phyloP scores from a whole-genome alignment of 2,113 vertebrate genomes.

The Tinamus guttatus region DNA sequence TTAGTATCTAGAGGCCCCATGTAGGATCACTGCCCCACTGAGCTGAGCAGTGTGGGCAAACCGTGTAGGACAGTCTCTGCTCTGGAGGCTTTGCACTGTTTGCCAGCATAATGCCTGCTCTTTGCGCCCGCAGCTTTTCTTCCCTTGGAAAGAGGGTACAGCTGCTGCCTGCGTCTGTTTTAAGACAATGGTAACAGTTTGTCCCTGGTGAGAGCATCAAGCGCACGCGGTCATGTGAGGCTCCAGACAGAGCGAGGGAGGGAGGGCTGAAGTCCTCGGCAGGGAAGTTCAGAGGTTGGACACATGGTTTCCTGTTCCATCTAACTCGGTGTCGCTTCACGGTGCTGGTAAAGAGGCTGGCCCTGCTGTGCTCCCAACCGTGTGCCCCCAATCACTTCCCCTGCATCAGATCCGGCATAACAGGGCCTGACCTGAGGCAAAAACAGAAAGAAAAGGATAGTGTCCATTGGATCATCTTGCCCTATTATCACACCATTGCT shows the following conservation, averaged over 20 bases:
- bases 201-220: neutral
- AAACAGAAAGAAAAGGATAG: neutral
- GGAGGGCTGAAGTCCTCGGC: neutral
- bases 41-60: neutral
- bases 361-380: neutral
- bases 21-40: neutral
- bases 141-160: neutral
- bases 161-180: neutral
- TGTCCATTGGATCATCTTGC: neutral
- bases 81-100: neutral
- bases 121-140: neutral
- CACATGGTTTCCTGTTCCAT: neutral
- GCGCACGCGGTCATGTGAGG: neutral
- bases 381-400: neutral
- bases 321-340: accelerated
- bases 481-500: neutral
- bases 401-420: neutral
- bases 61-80: neutral
- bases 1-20: neutral
- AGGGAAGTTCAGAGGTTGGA: neutral
- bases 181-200: neutral
- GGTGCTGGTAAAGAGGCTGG: neutral
- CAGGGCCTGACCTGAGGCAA: neutral
- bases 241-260: neutral
- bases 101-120: neutral